Base-by-base conservation (phyloP, 1,140 invertebrate species). In the Limonius californicus region DNA sequence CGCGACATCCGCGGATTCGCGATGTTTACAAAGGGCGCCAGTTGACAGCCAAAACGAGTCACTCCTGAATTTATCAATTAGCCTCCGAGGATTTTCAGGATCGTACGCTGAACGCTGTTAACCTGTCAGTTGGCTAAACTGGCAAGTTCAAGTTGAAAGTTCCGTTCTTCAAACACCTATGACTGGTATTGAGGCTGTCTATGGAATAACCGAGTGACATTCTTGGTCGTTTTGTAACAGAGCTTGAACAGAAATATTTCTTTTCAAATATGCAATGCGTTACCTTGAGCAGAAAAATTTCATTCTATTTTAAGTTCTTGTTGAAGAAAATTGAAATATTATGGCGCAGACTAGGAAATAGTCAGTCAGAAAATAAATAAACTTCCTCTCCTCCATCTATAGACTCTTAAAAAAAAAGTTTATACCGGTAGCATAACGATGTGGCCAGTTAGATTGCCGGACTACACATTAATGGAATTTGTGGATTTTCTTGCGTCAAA, bases 141-240 rank as follows among this genome's bases (percentile, higher is more conserved):
- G 43, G 12, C 45, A 50, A 50, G 45, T 50, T 50, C 45, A 50
- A 50, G 45, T 50, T 50, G 45, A 50, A n/a, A 50, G 45, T 19
- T 50, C 7, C 11, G 35, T 18, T 50, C 19, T 50, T 50, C 45
- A 21, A 50, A 50, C 45, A 50, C 45, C 45, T 50, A 19, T 4
- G 45, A 50, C 45, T 50, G 45, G 45, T 50, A 50, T 50, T 18
- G 16, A 2, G 20, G 8, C 16, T 18, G 2, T 3, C 2, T 18
- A 18, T 16, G 45, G 45, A 11, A 50, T 15, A 19, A 50, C 45
- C 3, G 19, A 18, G 15, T 18, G 45, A 50, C 45, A 50, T 50
- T 50, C 45, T 50, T 50, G 2, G 8, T 50, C 14, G 45, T 50
- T 50, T 50, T 50, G 16, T 50, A 50, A 50, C 45, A 7, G n/a